Evolutionary conservation across 2,888 invertebrate genomes (phyloP).

Genomic region (Lycia hirtaria): DNA sequence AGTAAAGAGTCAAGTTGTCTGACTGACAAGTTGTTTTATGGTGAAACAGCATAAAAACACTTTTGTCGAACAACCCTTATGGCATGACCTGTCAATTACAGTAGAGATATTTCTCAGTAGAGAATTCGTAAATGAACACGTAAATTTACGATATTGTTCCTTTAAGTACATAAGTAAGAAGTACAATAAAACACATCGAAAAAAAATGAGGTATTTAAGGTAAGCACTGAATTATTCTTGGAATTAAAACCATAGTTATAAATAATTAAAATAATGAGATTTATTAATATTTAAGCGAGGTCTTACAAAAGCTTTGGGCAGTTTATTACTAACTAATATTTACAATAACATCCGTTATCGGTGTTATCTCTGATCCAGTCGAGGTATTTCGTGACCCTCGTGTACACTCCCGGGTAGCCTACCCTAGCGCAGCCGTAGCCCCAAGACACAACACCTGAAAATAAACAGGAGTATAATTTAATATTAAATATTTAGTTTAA

Average conservation of each 20-base stretch:
- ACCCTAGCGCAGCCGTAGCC: slow-evolving; percentile 94
- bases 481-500: background rate
- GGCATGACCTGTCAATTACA: too few relatives aligned
- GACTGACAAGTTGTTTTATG: too few relatives aligned
- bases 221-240: too few relatives aligned
- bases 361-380: slow-evolving; percentile 93
- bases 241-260: too few relatives aligned
- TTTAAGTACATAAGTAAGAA: background rate
- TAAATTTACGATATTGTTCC: too few relatives aligned
- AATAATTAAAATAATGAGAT: background rate
- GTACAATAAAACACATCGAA: background rate
- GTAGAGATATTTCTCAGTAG: too few relatives aligned
- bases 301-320: background rate
- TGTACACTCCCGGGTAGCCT: slow-evolving; percentile 94
- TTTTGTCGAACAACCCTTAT: too few relatives aligned
- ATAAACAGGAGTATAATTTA: background rate
- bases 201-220: background rate
- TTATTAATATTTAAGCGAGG: slow-evolving; percentile 8
- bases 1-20: too few relatives aligned
- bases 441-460: slow-evolving; percentile 93
- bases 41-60: too few relatives aligned
- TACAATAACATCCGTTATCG: slow-evolving; percentile 93
- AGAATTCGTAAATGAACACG: too few relatives aligned
- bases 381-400: slow-evolving; percentile 91
- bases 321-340: slow-evolving; percentile 66